Base-by-base conservation (phyloP, 2,888 invertebrate genomes). In the Stegophylla sp. region DNA sequence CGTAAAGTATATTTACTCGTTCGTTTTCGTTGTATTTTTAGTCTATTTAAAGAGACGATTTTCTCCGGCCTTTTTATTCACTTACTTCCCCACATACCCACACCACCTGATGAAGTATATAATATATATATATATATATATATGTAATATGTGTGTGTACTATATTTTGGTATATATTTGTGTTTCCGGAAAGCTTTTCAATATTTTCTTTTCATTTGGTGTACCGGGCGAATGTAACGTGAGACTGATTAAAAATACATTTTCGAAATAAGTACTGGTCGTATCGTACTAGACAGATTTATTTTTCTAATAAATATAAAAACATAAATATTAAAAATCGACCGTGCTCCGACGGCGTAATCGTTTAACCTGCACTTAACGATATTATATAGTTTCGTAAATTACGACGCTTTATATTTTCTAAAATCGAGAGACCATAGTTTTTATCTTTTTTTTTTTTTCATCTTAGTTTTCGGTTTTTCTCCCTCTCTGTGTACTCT, bases 1-100 rank as follows among this genome's bases (percentile, higher is more conserved):
- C 74, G 41, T 66, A 53, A 76, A 66, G 64, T 66, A 66, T 75
- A 53, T 76, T 76, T 76, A 66, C 64, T 76, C 74, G 48, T 28
- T 20, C 72, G 61, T 61, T 59, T 73, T 61, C 45, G 73, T 73
- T 41, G 64, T 75, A 51, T 75, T 63, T 63, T 48, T 63, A 53
- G 64, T 53, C 64, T 76, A 66, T 66, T 66, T 76, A 23, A 66
- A 76, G 64, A 76, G 53, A 66, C 75, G 75, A 43, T 76, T 76
- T 76, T 53, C 75, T 53, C 75, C 34, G 41, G n/a, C 17, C 34
- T 51, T 74, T 66, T 53, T 76, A 23, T 63, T 43, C 13, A 7
- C 43, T 20, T 71, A n/a, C 41, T 56, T 23, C 41, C 26, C 15
- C 10, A 7, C 15, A 20, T 7, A 9, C 26, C 15, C 10, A 7